Evolutionary conservation across 2,113 vertebrate species (phyloP).

Genomic region (Steatornis caripensis): DNA sequence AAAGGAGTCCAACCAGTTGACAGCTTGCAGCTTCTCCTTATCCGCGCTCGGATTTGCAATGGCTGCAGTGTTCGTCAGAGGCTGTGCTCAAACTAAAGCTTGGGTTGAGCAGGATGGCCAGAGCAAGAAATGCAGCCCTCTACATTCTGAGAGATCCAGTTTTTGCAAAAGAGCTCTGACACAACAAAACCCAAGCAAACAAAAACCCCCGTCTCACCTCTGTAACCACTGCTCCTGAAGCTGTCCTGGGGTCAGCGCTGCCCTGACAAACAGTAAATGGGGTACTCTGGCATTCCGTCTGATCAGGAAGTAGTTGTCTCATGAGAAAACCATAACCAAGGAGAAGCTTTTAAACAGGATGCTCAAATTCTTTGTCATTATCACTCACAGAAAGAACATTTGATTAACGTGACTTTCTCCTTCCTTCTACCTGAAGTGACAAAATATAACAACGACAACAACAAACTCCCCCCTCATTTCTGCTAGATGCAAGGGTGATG

Average conservation of each 20-base stretch:
- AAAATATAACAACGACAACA: not conserved
- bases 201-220: not conserved
- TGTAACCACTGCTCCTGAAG: not conserved
- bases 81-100: not conserved
- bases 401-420: not conserved
- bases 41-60: rapidly evolving
- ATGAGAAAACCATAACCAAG: not conserved
- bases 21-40: not conserved
- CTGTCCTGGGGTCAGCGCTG: not conserved
- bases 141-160: not conserved
- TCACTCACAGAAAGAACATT: not conserved
- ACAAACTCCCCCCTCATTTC: not conserved
- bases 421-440: not conserved
- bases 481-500: not conserved
- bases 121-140: not conserved
- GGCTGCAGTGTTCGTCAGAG: not conserved
- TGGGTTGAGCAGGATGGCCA: not conserved
- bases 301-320: not conserved
- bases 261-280: not conserved
- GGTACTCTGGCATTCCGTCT: not conserved
- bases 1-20: not conserved
- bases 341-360: not conserved
- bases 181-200: not conserved
- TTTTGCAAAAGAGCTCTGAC: not conserved
- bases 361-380: not conserved